Evolutionary conservation across 1,140 invertebrate species (phyloP).

Genomic region (Sycophaga agraensis): DNA sequence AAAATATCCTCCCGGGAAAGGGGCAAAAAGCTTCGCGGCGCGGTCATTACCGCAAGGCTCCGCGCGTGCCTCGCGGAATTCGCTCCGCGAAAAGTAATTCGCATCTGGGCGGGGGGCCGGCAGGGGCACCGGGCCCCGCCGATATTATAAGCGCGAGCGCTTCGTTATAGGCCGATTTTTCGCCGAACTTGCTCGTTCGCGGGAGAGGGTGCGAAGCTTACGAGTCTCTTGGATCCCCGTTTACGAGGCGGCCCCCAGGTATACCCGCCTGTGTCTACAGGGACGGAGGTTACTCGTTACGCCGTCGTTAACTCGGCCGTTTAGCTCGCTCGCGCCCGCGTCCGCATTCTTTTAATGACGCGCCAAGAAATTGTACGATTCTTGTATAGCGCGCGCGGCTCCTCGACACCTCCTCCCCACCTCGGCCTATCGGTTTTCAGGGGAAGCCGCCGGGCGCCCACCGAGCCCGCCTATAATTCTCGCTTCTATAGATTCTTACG

Average conservation of each 20-base stretch:
- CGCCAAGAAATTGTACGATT: constrained; percentile 6
- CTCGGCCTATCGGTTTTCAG: neutral
- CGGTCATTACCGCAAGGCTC: neutral
- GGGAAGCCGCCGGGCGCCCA: neutral
- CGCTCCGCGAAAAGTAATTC: constrained; percentile 32
- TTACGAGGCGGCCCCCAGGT: constrained; percentile 1
- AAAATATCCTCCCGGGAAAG: constrained; percentile 8
- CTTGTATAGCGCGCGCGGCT: neutral
- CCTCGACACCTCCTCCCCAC: neutral
- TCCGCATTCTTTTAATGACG: constrained; percentile 20
- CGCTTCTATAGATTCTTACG: neutral
- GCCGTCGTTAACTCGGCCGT: constrained; percentile 9
- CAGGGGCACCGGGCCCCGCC: neutral
- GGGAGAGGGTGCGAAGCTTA: neutral
- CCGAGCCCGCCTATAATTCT: too few species aligned
- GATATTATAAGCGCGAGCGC: constrained; percentile 6
- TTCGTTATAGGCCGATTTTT: constrained; percentile 19
- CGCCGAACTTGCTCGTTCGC: constrained; percentile 12
- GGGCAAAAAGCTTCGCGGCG: neutral
- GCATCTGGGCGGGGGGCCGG: neutral
- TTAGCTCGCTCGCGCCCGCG: constrained; percentile 2
- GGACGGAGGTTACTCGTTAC: constrained; percentile 7
- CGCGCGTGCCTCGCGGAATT: constrained; percentile 26
- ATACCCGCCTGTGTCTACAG: neutral
- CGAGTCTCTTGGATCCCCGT: constrained; percentile 6